Conservation (phyloP, 2,113 vertebrate genomes). For the Vanacampus margaritifer region DNA sequence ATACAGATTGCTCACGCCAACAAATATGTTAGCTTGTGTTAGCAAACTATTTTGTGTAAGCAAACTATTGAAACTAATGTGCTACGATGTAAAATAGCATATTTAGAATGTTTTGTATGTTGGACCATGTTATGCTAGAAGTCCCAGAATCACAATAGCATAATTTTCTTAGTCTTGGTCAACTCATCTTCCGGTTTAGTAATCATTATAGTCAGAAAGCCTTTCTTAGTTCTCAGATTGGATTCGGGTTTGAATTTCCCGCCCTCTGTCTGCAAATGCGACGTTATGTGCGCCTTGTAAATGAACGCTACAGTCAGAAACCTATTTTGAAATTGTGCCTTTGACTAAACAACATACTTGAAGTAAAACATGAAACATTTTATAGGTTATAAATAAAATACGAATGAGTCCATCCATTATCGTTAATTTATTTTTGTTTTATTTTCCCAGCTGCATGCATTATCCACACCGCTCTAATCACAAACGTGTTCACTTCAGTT, state of each 20-base stretch:
- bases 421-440: background rate
- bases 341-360: background rate
- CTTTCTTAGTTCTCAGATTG: too few relatives aligned
- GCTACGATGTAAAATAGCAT: background rate
- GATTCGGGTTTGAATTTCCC: too few relatives aligned
- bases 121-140: background rate
- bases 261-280: too few relatives aligned
- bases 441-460: background rate
- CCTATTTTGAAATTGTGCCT: background rate
- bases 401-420: background rate
- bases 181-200: background rate
- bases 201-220: background rate
- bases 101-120: background rate
- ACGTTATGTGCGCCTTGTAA: too few relatives aligned
- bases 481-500: conserved; percentile 14
- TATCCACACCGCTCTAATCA: conserved; percentile 2
- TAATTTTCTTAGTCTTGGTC: background rate
- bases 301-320: background rate
- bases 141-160: background rate
- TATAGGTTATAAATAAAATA: background rate
- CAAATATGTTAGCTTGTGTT: background rate
- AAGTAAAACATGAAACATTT: background rate
- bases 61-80: background rate
- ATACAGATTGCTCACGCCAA: too few relatives aligned
- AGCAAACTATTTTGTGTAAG: background rate